Conservation (phyloP, 2,113 vertebrate species). For the Craseonycteris thonglongyai region DNA sequence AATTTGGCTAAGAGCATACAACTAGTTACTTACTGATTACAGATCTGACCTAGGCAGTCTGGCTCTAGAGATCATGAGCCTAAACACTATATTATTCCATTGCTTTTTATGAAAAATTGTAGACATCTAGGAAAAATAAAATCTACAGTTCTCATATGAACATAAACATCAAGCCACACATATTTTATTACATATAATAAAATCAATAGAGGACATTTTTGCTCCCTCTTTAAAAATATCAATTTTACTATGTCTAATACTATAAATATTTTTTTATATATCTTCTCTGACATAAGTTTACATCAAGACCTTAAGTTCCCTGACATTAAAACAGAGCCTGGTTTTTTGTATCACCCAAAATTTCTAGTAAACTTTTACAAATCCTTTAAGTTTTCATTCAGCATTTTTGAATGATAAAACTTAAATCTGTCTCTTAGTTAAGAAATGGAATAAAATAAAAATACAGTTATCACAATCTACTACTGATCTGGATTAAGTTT, state of each 20-base stretch:
- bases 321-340: not conserved
- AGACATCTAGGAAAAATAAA: slow-evolving; percentile 1
- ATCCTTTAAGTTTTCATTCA: not conserved
- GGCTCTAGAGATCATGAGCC: not conserved
- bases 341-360: not conserved
- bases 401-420: not conserved
- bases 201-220: not conserved
- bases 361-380: not conserved
- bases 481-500: not conserved
- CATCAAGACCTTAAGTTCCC: not conserved
- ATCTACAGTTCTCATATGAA: not conserved
- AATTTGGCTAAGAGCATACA: not conserved
- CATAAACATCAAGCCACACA: not conserved
- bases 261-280: not conserved
- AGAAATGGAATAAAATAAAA: not conserved
- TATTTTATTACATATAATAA: not conserved
- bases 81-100: not conserved
- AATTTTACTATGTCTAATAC: not conserved
- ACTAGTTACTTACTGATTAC: not conserved
- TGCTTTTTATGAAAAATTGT: not conserved
- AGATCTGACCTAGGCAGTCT: not conserved
- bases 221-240: not conserved
- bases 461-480: not conserved
- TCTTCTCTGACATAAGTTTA: not conserved
- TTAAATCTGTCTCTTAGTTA: not conserved